Conservation (phyloP, 1,140 invertebrate genomes). For the silkworm (Bombyx mori) region DNA sequence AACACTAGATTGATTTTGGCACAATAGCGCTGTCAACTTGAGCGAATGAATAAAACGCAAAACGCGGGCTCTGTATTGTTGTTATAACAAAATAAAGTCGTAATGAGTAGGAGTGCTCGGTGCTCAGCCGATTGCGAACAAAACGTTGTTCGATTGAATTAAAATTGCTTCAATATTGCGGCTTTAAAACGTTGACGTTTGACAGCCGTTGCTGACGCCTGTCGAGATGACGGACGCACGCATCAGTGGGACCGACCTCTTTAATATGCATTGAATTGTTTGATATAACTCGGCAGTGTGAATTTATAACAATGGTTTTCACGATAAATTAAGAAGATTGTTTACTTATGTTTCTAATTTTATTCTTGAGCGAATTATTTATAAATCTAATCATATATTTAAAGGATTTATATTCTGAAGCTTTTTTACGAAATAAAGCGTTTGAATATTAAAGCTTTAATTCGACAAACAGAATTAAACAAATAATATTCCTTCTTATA, state of each 20-base stretch:
- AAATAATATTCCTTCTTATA: too few relatives aligned
- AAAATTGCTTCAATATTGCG: conserved; percentile 56
- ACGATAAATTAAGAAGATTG: too few relatives aligned
- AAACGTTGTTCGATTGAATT: conserved; percentile 60
- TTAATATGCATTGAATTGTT: neutral
- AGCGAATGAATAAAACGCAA: conserved; percentile 46
- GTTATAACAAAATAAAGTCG: conserved; percentile 68
- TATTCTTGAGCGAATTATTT: too few relatives aligned
- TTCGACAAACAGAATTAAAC: too few relatives aligned
- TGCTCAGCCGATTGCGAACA: conserved; percentile 26
- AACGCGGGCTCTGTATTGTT: conserved; percentile 49
- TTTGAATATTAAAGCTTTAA: too few relatives aligned
- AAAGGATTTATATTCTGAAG: too few relatives aligned
- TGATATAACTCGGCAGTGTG: neutral
- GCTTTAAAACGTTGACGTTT: conserved; percentile 51
- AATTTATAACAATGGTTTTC: too few relatives aligned
- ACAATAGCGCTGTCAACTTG: conserved; percentile 58
- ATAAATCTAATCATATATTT: too few relatives aligned
- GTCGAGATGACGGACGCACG: conserved; percentile 22
- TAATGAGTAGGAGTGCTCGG: conserved; percentile 51
- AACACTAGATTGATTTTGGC: conserved; percentile 57
- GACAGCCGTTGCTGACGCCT: conserved; percentile 56
- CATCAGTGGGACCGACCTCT: conserved; percentile 6
- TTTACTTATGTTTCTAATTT: too few relatives aligned
- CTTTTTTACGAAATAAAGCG: too few relatives aligned